These are phyloP conservation scores for Tychaedon coryphoeus DNA, from an alignment of 2,113 vertebrate genomes.

Conservation along the genomic window DNA sequence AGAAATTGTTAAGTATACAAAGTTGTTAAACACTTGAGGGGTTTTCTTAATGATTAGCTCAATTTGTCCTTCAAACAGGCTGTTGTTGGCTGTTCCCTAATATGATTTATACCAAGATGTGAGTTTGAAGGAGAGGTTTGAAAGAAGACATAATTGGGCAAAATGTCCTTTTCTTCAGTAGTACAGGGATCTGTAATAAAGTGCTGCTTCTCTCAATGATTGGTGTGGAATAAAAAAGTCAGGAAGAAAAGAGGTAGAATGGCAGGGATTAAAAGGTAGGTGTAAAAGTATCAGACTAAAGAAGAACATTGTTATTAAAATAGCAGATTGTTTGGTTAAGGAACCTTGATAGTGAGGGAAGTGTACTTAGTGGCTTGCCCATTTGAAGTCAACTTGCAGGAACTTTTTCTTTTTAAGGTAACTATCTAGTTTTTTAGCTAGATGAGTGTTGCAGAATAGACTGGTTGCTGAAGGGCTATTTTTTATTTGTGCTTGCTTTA, in stretches of 20 bases:
- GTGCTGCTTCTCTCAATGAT: neutral
- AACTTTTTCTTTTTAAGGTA: neutral
- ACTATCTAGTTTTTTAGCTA: neutral
- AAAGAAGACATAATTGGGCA: neutral
- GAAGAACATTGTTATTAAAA: neutral
- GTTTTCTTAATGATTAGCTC: neutral
- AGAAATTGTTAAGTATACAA: neutral
- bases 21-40: neutral
- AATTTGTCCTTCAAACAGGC: neutral
- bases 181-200: neutral
- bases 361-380: neutral
- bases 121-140: neutral
- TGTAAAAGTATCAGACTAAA: neutral
- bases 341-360: rapidly evolving
- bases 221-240: neutral
- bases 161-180: neutral
- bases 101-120: neutral
- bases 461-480: neutral
- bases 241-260: neutral
- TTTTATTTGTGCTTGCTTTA: neutral
- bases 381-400: neutral
- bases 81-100: neutral
- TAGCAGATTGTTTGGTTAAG: neutral
- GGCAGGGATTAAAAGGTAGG: neutral
- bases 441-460: neutral